phyloP scores from a whole-genome alignment of 2,888 invertebrate species.

The Tetramorium bicarinatum region DNA sequence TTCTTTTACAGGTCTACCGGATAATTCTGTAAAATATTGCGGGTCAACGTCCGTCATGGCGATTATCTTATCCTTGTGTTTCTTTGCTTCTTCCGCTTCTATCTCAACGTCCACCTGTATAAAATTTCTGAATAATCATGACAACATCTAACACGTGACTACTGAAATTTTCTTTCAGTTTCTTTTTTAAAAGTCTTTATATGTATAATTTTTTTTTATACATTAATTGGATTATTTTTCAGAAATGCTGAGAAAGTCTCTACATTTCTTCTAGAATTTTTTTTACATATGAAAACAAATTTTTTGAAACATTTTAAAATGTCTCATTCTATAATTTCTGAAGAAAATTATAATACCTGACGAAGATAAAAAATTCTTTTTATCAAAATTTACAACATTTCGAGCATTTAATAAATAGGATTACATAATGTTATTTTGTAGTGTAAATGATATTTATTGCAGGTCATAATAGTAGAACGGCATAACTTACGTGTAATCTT shows the following conservation, averaged over 20 bases:
- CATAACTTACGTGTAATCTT: conserved; percentile 87
- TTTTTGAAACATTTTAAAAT: not conserved
- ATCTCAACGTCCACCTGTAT: conserved; percentile 74
- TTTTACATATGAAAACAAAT: too few species aligned
- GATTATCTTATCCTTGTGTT: conserved; percentile 87
- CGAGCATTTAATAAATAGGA: not conserved
- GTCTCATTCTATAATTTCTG: not conserved
- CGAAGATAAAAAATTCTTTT: not conserved
- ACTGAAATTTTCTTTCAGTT: not conserved
- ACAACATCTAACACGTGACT: not conserved
- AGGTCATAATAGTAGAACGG: not conserved
- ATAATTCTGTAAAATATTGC: conserved; percentile 89
- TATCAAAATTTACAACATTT: not conserved
- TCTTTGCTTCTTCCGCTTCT: conserved; percentile 72
- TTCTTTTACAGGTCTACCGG: conserved; percentile 88
- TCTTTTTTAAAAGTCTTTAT: too few species aligned
- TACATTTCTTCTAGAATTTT: not conserved
- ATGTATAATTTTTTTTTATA: not conserved
- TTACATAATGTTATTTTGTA: not conserved
- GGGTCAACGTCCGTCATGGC: conserved; percentile 90
- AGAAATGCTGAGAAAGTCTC: not conserved
- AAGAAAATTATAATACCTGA: not conserved
- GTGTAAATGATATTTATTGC: not conserved
- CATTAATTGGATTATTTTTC: not conserved
- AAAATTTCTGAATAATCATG: not conserved